Conservation (phyloP, 2,113 vertebrate genomes). For the Daubentonia madagascariensis region DNA sequence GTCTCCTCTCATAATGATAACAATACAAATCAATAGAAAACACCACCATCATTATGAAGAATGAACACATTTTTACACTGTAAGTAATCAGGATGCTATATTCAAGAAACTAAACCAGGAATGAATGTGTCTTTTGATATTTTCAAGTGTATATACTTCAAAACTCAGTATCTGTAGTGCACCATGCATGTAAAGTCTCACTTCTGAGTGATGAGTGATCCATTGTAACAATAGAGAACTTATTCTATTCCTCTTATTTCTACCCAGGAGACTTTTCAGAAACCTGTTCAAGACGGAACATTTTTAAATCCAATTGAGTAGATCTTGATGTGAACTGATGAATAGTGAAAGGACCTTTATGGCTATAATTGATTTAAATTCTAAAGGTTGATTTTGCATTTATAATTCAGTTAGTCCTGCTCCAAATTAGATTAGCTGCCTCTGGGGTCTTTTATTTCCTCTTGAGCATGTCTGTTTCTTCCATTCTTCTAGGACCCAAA, state of each 20-base stretch:
- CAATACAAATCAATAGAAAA: not conserved
- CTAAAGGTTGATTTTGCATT: not conserved
- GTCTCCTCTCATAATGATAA: not conserved
- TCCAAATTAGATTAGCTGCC: constrained; percentile 27
- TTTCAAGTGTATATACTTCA: not conserved
- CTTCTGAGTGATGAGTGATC: not conserved
- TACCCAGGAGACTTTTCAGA: not conserved
- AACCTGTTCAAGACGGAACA: not conserved
- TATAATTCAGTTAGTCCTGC: constrained; percentile 35
- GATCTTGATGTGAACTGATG: not conserved
- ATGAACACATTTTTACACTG: not conserved
- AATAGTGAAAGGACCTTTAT: constrained; percentile 19
- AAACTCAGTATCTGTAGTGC: not conserved
- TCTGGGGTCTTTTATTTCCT: not conserved
- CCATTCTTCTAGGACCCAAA: not conserved
- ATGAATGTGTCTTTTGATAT: not conserved
- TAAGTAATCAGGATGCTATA: not conserved
- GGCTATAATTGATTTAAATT: constrained; percentile 57
- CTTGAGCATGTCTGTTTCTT: not conserved
- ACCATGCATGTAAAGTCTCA: not conserved
- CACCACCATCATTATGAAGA: not conserved
- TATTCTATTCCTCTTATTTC: not conserved
- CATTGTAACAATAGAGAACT: constrained; percentile 19
- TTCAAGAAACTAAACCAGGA: not conserved
- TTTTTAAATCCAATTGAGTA: not conserved